Base-by-base conservation (phyloP, 2,888 invertebrate species). In the Phengaris alcon region DNA sequence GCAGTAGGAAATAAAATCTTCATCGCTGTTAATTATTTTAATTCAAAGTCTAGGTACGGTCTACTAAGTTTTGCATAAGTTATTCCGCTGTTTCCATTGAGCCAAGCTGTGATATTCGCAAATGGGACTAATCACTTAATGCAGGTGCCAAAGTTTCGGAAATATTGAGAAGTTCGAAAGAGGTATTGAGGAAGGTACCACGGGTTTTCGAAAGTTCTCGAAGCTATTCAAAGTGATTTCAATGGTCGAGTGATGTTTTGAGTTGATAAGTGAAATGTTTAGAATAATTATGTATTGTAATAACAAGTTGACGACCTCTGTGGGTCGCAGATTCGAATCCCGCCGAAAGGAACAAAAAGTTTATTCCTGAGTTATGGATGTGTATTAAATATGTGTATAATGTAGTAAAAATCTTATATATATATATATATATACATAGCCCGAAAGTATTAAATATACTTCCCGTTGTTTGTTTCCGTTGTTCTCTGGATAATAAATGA, bases 91-190 rank as follows among this genome's bases (percentile, higher is more conserved):
- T 79, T 76, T 75, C 79, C 76, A 78, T 79, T 77, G 76, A 74
- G 77, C 76, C 79, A 84, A 85, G 85, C 87, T 90, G 90, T 90
- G 90, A 86, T 85, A 82, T 86, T 89, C 84, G 78, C 90, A 90
- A 90, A 91, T 90, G 90, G 87, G 85, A 90, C 90, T 90, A 91
- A 91, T 91, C 90, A 90, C 90, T 90, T 90, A 90, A 89, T 87
- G 87, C 90, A 89, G 88, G 89, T 88, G 69, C 52, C 75, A 84
- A 84, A 86, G 84, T 88, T 86, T 84, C 83, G 87, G 85, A 89
- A 90, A 90, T 90, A 90, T 90, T 88, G 87, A 87, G 87, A 87
- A 90, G 86, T 89, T 88, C 77, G 80, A 81, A 82, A 82, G 87
- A 87, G 83, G 82, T 82, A 81, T 82, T 82, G 78, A 78, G 79